Base-by-base conservation (phyloP, 2,797 vertebrate species). In the Melanotaenia pygmaea region DNA sequence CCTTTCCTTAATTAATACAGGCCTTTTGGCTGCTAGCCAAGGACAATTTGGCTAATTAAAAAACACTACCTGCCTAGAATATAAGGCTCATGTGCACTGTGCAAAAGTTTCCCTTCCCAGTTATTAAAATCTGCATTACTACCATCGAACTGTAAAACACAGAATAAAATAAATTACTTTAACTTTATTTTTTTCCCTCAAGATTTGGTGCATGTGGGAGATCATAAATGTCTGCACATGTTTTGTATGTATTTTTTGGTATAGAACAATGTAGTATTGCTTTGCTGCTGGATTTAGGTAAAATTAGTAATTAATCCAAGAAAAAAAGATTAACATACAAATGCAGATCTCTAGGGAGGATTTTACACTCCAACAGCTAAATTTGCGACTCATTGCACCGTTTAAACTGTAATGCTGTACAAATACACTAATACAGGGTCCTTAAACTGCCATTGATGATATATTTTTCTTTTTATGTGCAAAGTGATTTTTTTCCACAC, bases 1-100 rank as follows among this genome's bases (percentile, higher is more conserved):
- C 63, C 70, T 87, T 77, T 76, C 45, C 47, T 72, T 74, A 64
- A 84, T 82, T 76, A 77, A 83, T 68, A 67, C 81, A 75, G 81
- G 83, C 83, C 70, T 89, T 89, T 90, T 45, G 90, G 89, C 89
- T 76, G 72, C 67, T 54, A 85, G 85, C 83, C 82, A 74, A 72
- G 38, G 56, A 83, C 26, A 82, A 80, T 85, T 65, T 86, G 79
- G 80, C 85, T 79, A 86, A 79, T 87, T 61, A 20, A 67, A 64
- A 75, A 79, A 35, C 28, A 80, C 43, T 70, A 74, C 64, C 51
- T 73, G 71, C 37, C 62, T 50, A 28, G 54, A 87, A 74, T 66
- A 63, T 6, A 74, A 54, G 56, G 73, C 64, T 70, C 13, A 22
- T 68, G 54, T 73, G 70, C 61, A 81, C 68, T 74, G 76, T 86